Base-by-base conservation (phyloP, 1,140 invertebrate genomes). In the Coelopa frigida region DNA sequence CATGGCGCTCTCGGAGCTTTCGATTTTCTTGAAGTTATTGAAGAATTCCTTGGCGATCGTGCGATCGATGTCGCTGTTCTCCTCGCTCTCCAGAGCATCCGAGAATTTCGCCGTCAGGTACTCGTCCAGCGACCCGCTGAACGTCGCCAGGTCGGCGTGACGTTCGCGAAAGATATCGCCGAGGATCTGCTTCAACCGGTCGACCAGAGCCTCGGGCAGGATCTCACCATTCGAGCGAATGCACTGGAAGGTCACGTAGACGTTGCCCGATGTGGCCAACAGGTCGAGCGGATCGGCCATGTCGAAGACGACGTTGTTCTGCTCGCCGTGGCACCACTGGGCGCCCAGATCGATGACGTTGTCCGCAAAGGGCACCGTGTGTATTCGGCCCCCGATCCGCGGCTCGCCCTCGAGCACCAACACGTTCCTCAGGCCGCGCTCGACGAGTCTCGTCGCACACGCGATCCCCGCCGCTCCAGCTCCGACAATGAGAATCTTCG, bases 321-420 rank as follows among this genome's bases (percentile, higher is more conserved):
- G 71, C 64, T 87, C 77, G 12, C 87, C 87, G 57, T 91, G 87
- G 51, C 88, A 75, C 44, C 47, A 52, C 24, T 89, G 83, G 26
- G 85, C 88, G 12, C 89, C 88, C 5, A 90, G 53, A 61, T 93
- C 89, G 8, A 89, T 67, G 22, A 73, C 58, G 46, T 72, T 72
- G 10, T 76, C 73, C 6, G 72, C 76, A 57, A 79, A 79, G 24
- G 71, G 49, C 1, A 72, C 62, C 3, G 78, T 79, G 36, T 72
- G 46, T 39, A 85, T 74, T 44, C 83, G 70, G 4, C 81, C 85
- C 15, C 85, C 84, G 49, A 85, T 78, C 53, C 81, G 72, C 52
- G 78, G 68, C 50, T 77, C 75, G 2, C 81, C 85, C 70, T 90
- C 87, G 5, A 61, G 49, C 40, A 80, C 61, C 1, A 57, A 66